Evolutionary conservation across 2,113 vertebrate genomes (phyloP).

Genomic region (Varanus komodoensis): DNA sequence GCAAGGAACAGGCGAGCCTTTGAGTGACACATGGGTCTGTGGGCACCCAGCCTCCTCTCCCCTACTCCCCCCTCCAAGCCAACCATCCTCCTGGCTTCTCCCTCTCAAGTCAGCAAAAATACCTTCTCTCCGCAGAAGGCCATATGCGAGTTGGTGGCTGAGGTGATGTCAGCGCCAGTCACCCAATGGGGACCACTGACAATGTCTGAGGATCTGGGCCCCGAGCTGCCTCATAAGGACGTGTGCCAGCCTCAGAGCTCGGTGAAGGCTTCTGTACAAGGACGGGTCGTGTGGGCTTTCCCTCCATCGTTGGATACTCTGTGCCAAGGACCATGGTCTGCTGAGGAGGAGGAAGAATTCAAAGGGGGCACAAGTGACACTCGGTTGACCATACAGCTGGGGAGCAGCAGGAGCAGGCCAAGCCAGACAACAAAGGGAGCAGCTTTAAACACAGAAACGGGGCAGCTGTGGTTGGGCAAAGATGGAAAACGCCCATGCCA

Average conservation of each 20-base stretch:
- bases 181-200: slow-evolving; percentile 45
- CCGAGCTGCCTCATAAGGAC: slow-evolving; percentile 74
- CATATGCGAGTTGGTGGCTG: slow-evolving; percentile 42
- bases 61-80: slow-evolving; percentile 28
- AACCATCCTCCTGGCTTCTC: slow-evolving; percentile 42
- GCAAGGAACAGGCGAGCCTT: slow-evolving; percentile 44
- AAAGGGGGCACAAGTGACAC: slow-evolving; percentile 31
- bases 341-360: slow-evolving; percentile 37
- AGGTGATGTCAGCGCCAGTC: slow-evolving; percentile 43
- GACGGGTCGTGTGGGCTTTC: slow-evolving; percentile 56
- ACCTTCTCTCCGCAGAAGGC: slow-evolving; percentile 64
- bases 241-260: slow-evolving; percentile 63
- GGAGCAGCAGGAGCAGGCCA: slow-evolving; percentile 1
- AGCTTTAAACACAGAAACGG: slow-evolving; percentile 33
- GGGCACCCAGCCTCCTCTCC: slow-evolving; percentile 46
- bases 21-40: slow-evolving; percentile 79
- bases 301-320: slow-evolving; percentile 49
- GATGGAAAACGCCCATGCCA: slow-evolving; percentile 89
- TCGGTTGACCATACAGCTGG: slow-evolving; percentile 19
- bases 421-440: not conserved
- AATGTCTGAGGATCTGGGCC: slow-evolving; percentile 43
- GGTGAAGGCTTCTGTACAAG: slow-evolving; percentile 68
- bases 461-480: slow-evolving; percentile 56
- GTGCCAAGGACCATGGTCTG: slow-evolving; percentile 53
- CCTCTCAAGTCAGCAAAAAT: slow-evolving; percentile 78